A percentile compares a stretch with the other conserved stretches of the same genome.
These are phyloP conservation scores for Nanorana parkeri DNA, from an alignment of 2,113 vertebrate species.

Conservation along the genomic window DNA sequence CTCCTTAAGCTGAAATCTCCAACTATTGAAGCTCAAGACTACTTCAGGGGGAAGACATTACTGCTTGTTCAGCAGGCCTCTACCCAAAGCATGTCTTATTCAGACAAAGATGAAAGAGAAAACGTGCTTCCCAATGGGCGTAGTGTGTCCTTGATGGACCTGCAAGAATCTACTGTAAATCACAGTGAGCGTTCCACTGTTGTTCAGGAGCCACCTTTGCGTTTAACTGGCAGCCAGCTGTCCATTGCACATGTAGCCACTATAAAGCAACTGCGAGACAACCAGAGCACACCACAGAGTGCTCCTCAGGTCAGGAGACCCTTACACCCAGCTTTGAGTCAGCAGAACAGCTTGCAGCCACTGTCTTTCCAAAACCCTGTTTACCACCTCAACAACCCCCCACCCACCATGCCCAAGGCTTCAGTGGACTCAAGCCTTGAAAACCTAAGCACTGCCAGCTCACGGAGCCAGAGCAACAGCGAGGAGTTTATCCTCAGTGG, in stretches of 20 bases:
- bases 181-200: slow-evolving; percentile 65
- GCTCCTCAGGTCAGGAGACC: slow-evolving; percentile 89
- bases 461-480: slow-evolving; percentile 84
- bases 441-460: slow-evolving; percentile 91
- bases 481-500: slow-evolving; percentile 82
- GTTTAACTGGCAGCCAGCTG: slow-evolving; percentile 83
- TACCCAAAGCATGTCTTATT: slow-evolving; percentile 80
- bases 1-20: slow-evolving; percentile 80
- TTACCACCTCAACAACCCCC: slow-evolving; percentile 88
- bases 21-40: slow-evolving; percentile 76
- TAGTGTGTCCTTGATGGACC: slow-evolving; percentile 93
- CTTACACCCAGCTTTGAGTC: slow-evolving; percentile 81
- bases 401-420: slow-evolving; percentile 69
- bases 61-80: slow-evolving; percentile 81
- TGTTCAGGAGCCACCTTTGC: slow-evolving; percentile 78
- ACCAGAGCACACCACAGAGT: slow-evolving; percentile 84
- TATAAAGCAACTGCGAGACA: slow-evolving; percentile 78
- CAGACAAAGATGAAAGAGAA: slow-evolving; percentile 83
- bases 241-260: slow-evolving; percentile 77
- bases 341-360: slow-evolving; percentile 88
- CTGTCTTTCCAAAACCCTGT: slow-evolving; percentile 95
- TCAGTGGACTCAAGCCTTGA: slow-evolving; percentile 89
- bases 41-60: slow-evolving; percentile 77
- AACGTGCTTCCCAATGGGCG: slow-evolving; percentile 80
- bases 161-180: slow-evolving; percentile 80